Percentiles rank a stretch among this genome's conserved stretches.
These are phyloP conservation scores for Chionoecetes opilio DNA, from an alignment of 1,140 invertebrate species.

Conservation along the genomic window DNA sequence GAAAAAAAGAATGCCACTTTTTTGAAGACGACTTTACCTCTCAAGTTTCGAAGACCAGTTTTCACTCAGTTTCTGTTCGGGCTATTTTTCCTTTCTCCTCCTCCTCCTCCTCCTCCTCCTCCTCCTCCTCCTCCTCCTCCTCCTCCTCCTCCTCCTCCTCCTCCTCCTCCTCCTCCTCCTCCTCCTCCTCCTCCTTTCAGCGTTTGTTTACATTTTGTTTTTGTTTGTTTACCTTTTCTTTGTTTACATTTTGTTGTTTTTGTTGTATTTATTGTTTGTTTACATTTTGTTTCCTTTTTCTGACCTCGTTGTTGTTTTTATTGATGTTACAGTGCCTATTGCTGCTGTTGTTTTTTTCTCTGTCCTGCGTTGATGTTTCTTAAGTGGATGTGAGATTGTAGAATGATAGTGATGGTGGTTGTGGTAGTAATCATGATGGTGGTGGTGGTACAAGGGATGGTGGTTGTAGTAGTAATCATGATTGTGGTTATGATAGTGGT, in stretches of 20 bases:
- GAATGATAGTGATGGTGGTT: neutral
- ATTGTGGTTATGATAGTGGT: too few relatives aligned
- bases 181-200: neutral
- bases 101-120: neutral
- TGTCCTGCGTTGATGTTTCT: neutral
- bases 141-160: neutral
- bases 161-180: neutral
- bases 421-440: too few relatives aligned
- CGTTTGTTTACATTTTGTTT: neutral
- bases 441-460: too few relatives aligned
- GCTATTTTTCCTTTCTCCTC: neutral
- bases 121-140: too few relatives aligned
- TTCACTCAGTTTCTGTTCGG: constrained; percentile 2
- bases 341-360: neutral
- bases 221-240: neutral
- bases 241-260: neutral
- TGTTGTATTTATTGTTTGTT: too few relatives aligned
- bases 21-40: constrained; percentile 16
- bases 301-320: too few relatives aligned
- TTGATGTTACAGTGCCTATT: too few relatives aligned
- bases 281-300: too few relatives aligned
- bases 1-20: neutral
- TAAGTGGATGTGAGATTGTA: neutral
- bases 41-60: neutral
- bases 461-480: too few relatives aligned